A percentile compares a stretch with the other conserved stretches of the same genome.
These are phyloP conservation scores for Mesochorus sp. DNA, from an alignment of 2,888 invertebrate genomes.

Conservation along the genomic window DNA sequence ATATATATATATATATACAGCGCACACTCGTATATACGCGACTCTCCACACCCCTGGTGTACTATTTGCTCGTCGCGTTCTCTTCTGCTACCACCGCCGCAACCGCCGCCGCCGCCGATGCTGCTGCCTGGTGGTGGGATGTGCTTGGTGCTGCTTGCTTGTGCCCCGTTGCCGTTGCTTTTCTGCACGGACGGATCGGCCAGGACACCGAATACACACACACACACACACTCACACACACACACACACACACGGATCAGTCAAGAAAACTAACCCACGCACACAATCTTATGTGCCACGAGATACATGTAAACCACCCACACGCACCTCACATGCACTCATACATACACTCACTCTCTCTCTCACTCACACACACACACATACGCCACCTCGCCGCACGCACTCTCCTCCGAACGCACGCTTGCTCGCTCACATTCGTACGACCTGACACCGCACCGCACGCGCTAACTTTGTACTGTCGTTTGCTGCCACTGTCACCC, in stretches of 20 bases:
- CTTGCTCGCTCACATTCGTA: constrained; percentile 62
- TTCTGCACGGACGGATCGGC: constrained; percentile 51
- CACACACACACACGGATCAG: constrained; percentile 25
- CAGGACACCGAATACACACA: constrained; percentile 51
- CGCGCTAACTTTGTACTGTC: constrained; percentile 57
- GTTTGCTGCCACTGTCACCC: constrained; percentile 59
- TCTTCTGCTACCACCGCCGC: constrained; percentile 53
- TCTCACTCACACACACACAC: constrained; percentile 58
- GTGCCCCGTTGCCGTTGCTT: constrained; percentile 9
- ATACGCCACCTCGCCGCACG: constrained; percentile 62
- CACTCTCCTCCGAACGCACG: constrained; percentile 61
- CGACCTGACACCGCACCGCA: constrained; percentile 61
- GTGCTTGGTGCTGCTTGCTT: constrained; percentile 10
- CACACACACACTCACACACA: constrained; percentile 32
- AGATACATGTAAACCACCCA: constrained; percentile 45
- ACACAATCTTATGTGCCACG: constrained; percentile 35
- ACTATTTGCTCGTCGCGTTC: constrained; percentile 26
- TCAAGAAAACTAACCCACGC: constrained; percentile 38
- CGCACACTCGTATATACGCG: constrained; percentile 54
- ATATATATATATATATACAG: constrained; percentile 11
- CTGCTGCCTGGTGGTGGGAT: constrained; percentile 39
- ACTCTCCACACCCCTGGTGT: constrained; percentile 48
- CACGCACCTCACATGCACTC: constrained; percentile 35
- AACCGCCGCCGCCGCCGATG: constrained; percentile 37
- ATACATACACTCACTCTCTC: constrained; percentile 35